Conservation (phyloP, 2,888 invertebrate genomes). For the Barypeithes pellucidus region DNA sequence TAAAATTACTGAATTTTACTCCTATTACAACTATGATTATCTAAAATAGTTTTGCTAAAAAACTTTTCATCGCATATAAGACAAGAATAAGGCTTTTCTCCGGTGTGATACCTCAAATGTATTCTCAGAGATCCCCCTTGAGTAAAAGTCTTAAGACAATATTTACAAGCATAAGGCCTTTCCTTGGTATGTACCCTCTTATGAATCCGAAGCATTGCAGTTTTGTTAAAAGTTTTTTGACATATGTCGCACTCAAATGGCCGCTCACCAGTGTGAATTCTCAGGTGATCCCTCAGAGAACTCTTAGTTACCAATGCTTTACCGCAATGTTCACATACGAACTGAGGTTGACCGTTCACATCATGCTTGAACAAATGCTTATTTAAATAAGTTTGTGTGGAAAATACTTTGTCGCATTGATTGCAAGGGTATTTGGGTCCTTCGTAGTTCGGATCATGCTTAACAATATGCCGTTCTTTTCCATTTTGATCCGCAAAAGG, state of each 20-base stretch:
- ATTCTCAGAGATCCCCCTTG: conserved; percentile 72
- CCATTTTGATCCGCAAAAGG: conserved; percentile 57
- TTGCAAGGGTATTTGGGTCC: conserved; percentile 56
- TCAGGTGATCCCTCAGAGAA: conserved; percentile 57
- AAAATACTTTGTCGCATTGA: conserved; percentile 56
- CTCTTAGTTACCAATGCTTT: conserved; percentile 54
- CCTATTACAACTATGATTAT: conserved; percentile 35
- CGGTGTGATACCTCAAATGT: conserved; percentile 72
- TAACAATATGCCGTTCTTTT: conserved; percentile 54
- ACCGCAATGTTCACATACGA: conserved; percentile 62
- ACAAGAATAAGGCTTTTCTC: conserved; percentile 59
- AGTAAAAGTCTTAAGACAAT: conserved; percentile 72
- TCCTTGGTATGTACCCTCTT: conserved; percentile 73
- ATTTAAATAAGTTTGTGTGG: conserved; percentile 64
- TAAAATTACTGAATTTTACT: conserved; percentile 7
- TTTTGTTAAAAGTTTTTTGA: conserved; percentile 57
- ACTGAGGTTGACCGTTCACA: conserved; percentile 60
- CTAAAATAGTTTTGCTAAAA: conserved; percentile 60
- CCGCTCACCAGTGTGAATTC: conserved; percentile 62
- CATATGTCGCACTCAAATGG: conserved; percentile 59
- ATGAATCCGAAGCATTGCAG: conserved; percentile 62
- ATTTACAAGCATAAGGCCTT: conserved; percentile 60
- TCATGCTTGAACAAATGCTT: conserved; percentile 67
- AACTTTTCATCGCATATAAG: conserved; percentile 57
- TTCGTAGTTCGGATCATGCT: conserved; percentile 57